Percentiles rank a stretch among this genome's conserved stretches.
Conservation (phyloP, 2,113 vertebrate genomes). For the Oreochromis aureus region DNA sequence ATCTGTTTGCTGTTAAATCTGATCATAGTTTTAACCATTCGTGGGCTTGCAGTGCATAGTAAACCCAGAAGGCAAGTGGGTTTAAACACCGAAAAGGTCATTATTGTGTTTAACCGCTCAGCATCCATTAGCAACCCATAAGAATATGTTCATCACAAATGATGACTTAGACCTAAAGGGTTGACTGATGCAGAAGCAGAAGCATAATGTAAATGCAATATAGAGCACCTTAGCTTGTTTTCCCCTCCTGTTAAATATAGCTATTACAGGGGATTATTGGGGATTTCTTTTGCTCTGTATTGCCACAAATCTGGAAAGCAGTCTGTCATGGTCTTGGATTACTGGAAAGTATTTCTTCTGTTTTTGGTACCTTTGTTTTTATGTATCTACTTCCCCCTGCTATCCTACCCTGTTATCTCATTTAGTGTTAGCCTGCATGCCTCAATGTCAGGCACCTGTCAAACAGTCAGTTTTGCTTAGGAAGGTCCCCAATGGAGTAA, state of each 20-base stretch:
- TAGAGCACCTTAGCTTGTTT: background rate
- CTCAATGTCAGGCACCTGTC: background rate
- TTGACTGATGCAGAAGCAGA: background rate
- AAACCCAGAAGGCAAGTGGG: background rate
- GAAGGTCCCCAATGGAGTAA: background rate
- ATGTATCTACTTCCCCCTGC: background rate
- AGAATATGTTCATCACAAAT: background rate
- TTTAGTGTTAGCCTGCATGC: background rate
- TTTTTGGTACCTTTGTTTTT: background rate
- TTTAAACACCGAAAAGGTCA: background rate
- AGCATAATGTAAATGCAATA: background rate
- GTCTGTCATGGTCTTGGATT: background rate
- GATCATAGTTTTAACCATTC: background rate
- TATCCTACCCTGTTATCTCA: background rate
- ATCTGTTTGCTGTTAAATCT: background rate
- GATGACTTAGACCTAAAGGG: background rate
- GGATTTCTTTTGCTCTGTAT: background rate
- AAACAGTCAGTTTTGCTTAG: background rate
- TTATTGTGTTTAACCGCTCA: background rate
- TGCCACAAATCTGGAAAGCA: background rate
- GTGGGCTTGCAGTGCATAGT: background rate
- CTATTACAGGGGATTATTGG: background rate
- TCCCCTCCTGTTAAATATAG: background rate
- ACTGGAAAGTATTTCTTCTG: background rate
- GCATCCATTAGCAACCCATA: background rate